These are phyloP conservation scores for Oreochromis aureus DNA, from an alignment of 2,113 vertebrate species.

Conservation along the genomic window DNA sequence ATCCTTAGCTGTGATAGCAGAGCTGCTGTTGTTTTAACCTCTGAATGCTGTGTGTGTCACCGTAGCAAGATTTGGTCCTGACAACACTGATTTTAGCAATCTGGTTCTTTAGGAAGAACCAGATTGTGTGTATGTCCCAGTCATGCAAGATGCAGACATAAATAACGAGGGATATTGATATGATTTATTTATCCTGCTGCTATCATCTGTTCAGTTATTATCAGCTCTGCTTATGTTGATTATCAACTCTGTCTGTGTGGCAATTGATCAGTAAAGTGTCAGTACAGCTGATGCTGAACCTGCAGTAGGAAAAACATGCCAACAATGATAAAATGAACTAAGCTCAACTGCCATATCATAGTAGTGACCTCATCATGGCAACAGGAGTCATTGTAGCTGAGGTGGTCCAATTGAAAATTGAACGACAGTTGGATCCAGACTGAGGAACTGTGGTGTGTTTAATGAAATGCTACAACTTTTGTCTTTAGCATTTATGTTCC, in stretches of 20 bases:
- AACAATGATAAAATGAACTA: not conserved
- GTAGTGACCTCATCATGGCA: not conserved
- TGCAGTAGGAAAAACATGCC: not conserved
- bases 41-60: not conserved
- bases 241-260: not conserved
- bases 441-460: not conserved
- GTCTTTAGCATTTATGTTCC: not conserved
- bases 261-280: not conserved
- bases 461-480: not conserved
- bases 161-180: accelerated
- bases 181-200: not conserved
- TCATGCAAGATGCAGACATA: no score
- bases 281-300: not conserved
- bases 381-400: not conserved
- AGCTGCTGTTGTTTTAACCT: not conserved
- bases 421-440: not conserved
- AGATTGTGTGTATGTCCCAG: no score
- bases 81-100: not conserved
- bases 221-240: not conserved
- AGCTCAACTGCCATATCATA: not conserved
- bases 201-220: not conserved
- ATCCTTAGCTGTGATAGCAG: not conserved
- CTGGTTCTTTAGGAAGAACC: not conserved
- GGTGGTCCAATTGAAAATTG: not conserved
- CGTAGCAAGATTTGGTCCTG: not conserved